Percentiles rank a stretch among this genome's conserved stretches.
Conservation (phyloP, 2,113 vertebrate species). For the Phaethon lepturus region DNA sequence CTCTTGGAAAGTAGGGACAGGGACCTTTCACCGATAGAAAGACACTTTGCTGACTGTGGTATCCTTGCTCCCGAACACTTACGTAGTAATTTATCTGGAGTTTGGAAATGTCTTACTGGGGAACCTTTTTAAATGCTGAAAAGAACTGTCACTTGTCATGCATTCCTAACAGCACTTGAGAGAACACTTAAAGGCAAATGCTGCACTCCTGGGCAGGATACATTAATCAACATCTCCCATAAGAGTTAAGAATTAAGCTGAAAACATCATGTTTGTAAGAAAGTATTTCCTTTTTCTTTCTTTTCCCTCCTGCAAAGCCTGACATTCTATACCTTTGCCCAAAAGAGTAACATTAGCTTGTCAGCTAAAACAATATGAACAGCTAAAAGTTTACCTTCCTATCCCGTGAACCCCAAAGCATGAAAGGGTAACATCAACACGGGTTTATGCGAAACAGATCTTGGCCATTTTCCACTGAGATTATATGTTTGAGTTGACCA, state of each 20-base stretch:
- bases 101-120: background rate
- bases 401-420: background rate
- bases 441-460: background rate
- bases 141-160: background rate
- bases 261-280: background rate
- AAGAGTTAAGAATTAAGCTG: background rate
- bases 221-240: background rate
- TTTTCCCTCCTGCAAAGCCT: background rate
- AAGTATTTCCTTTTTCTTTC: background rate
- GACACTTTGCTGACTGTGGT: background rate
- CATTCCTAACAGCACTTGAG: constrained; percentile 8
- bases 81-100: background rate
- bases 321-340: background rate
- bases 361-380: background rate
- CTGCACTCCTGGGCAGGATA: background rate
- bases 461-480: background rate
- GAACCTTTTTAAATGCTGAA: background rate
- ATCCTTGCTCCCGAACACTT: background rate
- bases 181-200: background rate
- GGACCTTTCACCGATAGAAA: background rate
- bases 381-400: background rate
- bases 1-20: background rate
- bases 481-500: background rate
- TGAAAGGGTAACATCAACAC: background rate
- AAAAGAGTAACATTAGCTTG: background rate